Percentiles rank a stretch among this genome's conserved stretches.
Evolutionary conservation across 2,797 vertebrate genomes (phyloP).

Genomic region (Chelidonichthys spinosus): DNA sequence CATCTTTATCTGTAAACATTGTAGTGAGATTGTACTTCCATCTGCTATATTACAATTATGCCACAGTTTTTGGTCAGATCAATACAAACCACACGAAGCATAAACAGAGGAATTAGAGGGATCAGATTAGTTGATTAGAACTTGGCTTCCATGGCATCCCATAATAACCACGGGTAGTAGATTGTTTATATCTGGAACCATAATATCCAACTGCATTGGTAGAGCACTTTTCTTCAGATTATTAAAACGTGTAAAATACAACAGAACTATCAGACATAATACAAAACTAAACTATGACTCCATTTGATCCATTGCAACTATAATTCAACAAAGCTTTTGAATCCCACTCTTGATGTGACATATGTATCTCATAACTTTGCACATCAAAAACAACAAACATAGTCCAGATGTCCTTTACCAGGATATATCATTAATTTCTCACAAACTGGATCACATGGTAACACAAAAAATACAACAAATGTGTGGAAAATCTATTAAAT

Average conservation of each 20-base stretch:
- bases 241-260: not conserved
- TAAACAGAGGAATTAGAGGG: not conserved
- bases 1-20: not conserved
- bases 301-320: not conserved
- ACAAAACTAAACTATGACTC: not conserved
- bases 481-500: not conserved
- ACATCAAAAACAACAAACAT: not conserved
- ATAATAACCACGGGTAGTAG: not conserved
- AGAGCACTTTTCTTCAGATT: not conserved
- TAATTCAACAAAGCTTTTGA: not conserved
- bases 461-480: not conserved
- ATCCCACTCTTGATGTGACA: not conserved
- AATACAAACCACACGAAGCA: not conserved
- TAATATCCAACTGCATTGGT: not conserved
- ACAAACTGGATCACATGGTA: not conserved
- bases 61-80: not conserved
- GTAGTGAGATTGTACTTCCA: not conserved
- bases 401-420: not conserved
- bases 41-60: not conserved
- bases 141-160: not conserved
- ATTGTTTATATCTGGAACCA: not conserved
- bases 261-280: not conserved
- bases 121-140: not conserved
- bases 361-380: not conserved
- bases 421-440: not conserved